These are phyloP conservation scores for Anolis apletophallus DNA, from an alignment of 2,797 vertebrate species.

Conservation along the genomic window DNA sequence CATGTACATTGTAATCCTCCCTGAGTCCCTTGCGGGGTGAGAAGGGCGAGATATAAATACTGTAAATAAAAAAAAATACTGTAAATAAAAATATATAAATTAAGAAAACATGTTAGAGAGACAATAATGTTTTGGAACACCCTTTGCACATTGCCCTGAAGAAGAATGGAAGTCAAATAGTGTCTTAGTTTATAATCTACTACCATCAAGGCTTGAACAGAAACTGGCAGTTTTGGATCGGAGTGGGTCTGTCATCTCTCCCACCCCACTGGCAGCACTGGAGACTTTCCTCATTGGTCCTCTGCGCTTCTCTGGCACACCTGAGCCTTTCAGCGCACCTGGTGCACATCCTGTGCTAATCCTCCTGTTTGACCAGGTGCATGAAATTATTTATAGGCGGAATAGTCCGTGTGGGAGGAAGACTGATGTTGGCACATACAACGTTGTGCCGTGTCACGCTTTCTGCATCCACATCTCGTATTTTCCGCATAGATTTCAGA, in stretches of 20 bases:
- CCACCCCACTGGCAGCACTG: not conserved
- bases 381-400: constrained; percentile 15
- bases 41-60: too few species aligned
- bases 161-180: too few species aligned
- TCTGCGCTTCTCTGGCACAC: constrained; percentile 6
- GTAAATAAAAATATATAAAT: too few species aligned
- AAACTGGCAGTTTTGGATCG: not conserved
- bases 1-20: too few species aligned
- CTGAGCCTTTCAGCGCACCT: constrained; percentile 36
- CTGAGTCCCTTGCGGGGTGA: too few species aligned
- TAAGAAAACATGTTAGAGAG: too few species aligned
- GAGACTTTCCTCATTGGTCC: not conserved
- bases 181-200: not conserved
- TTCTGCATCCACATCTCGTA: not conserved
- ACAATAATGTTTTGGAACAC: too few species aligned
- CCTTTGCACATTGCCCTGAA: too few species aligned
- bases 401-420: not conserved
- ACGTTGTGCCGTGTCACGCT: not conserved
- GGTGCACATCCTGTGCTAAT: constrained; percentile 3
- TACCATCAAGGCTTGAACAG: not conserved
- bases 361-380: constrained; percentile 21
- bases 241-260: not conserved
- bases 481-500: too few species aligned
- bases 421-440: not conserved
- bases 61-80: too few species aligned